A percentile compares a stretch with the other conserved stretches of the same genome.
Conservation (phyloP, 2,888 invertebrate species). For the Prosopocoilus inquinatus region DNA sequence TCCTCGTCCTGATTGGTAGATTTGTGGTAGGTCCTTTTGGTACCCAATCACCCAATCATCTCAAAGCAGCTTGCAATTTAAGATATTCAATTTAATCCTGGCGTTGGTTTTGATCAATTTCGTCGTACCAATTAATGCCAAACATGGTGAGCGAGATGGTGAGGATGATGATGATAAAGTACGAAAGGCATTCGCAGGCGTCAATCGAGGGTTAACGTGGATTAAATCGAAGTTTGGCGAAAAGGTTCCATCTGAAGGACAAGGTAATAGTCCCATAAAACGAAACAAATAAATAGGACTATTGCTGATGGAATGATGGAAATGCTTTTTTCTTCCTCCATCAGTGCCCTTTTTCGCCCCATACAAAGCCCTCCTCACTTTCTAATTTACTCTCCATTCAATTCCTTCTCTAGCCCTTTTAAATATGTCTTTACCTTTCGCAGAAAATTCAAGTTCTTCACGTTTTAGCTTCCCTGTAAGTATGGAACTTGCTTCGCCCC, state of each 20-base stretch:
- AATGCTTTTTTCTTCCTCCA: conserved; percentile 60
- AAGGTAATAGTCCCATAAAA: conserved; percentile 75
- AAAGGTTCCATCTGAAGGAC: conserved; percentile 84
- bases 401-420: too few relatives aligned
- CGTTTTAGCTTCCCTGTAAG: too few relatives aligned
- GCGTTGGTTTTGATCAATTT: conserved; percentile 99
- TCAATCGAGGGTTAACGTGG: conserved; percentile 77
- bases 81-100: conserved; percentile 99
- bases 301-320: too few relatives aligned
- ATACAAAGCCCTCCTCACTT: conserved; percentile 51
- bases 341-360: conserved; percentile 64
- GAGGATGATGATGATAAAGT: conserved; percentile 96
- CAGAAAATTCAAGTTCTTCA: too few relatives aligned
- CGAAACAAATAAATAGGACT: too few relatives aligned
- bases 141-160: conserved; percentile 83
- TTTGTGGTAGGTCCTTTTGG: conserved; percentile 83
- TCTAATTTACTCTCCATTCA: too few relatives aligned
- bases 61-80: conserved; percentile 27
- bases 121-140: conserved; percentile 92
- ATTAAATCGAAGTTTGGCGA: conserved; percentile 72
- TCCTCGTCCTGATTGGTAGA: conserved; percentile 97
- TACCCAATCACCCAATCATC: conserved; percentile 15
- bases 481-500: too few relatives aligned
- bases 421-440: too few relatives aligned
- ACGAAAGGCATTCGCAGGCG: conserved; percentile 93